Evolutionary conservation across 2,797 vertebrate species (phyloP).

Genomic region (Smutsia gigantea): DNA sequence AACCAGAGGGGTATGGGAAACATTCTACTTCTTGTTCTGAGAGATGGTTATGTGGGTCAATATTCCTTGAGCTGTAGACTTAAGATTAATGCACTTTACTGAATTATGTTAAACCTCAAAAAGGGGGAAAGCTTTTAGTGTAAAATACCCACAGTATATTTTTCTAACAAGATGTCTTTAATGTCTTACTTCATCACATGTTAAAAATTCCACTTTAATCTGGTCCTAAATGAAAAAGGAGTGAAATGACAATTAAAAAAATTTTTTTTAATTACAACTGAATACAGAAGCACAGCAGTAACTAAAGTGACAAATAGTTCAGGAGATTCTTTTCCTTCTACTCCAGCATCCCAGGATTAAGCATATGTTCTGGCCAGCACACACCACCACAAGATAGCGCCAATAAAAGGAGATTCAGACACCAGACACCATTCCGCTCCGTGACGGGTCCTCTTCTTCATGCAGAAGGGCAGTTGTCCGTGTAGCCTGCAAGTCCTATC

Average conservation of each 20-base stretch:
- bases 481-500: neutral
- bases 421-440: neutral
- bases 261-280: neutral
- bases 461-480: neutral
- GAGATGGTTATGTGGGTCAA: neutral
- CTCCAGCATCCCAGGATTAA: neutral
- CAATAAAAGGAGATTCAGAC: neutral
- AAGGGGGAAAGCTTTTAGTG: neutral
- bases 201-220: conserved; percentile 26
- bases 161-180: conserved; percentile 7
- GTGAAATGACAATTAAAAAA: neutral
- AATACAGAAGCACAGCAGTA: neutral
- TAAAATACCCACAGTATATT: neutral
- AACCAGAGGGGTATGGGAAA: neutral
- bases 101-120: neutral
- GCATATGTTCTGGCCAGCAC: neutral
- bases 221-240: conserved; percentile 31
- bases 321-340: neutral
- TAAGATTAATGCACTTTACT: neutral
- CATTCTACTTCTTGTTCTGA: conserved; percentile 3
- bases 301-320: neutral
- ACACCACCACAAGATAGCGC: neutral
- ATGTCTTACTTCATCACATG: conserved; percentile 9
- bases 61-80: neutral
- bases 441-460: neutral